Percentiles rank a stretch among this genome's conserved stretches.
Conservation (phyloP, 1,140 invertebrate genomes). For the Drosophila nigromelanica region DNA sequence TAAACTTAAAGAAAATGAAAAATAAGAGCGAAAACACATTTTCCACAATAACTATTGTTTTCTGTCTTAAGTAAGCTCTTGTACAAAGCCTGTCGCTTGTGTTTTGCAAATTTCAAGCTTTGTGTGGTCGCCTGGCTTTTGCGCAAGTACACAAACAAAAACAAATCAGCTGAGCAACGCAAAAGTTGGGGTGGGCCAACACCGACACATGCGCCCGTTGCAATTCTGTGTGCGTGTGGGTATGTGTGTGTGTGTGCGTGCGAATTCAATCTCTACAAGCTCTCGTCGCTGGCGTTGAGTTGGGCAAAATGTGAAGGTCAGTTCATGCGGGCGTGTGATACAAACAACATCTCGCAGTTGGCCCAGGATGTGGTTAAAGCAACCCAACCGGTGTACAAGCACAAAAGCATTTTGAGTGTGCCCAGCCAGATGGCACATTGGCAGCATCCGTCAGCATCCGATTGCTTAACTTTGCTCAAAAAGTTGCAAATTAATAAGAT, state of each 20-base stretch:
- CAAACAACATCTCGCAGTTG: constrained; percentile 50
- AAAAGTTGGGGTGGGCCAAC: constrained; percentile 17
- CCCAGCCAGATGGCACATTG: constrained; percentile 43
- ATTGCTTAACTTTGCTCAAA: constrained; percentile 34
- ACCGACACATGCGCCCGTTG: constrained; percentile 44
- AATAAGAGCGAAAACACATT: background rate
- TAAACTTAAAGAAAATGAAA: background rate
- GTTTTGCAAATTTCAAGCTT: constrained; percentile 48
- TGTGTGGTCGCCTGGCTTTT: constrained; percentile 40
- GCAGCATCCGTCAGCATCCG: constrained; percentile 36
- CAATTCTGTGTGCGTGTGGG: constrained; percentile 26
- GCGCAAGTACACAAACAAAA: constrained; percentile 74
- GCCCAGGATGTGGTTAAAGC: constrained; percentile 33
- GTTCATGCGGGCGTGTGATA: constrained; percentile 67
- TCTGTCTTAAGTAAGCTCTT: background rate
- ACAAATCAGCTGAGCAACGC: constrained; percentile 52
- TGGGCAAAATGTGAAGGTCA: constrained; percentile 66
- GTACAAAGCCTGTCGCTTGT: constrained; percentile 5
- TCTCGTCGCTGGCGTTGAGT: constrained; percentile 19
- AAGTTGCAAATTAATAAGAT: constrained; percentile 55
- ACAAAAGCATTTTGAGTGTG: constrained; percentile 59
- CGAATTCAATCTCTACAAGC: constrained; percentile 56
- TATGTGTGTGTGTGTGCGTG: constrained; percentile 32
- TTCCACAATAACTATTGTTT: background rate
- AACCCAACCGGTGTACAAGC: constrained; percentile 38